Conservation (phyloP, 2,113 vertebrate species). For the Sinocyclocheilus anshuiensis region DNA sequence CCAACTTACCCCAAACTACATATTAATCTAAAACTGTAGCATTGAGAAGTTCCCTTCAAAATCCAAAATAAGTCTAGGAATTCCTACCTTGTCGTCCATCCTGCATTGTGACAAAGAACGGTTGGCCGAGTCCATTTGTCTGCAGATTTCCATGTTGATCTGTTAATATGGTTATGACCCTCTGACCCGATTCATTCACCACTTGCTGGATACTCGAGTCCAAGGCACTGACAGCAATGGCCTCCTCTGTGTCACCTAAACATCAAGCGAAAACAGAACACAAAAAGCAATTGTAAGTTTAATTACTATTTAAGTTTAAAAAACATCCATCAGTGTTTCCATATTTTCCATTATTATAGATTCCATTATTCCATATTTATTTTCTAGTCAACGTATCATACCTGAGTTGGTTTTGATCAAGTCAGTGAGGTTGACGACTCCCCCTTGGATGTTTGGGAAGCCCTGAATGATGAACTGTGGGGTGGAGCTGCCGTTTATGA, state of each 20-base stretch:
- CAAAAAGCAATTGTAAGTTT: background rate
- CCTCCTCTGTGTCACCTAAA: constrained; percentile 77
- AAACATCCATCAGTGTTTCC: background rate
- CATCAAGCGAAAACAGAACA: background rate
- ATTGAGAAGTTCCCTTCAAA: background rate
- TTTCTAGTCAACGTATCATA: constrained; percentile 32
- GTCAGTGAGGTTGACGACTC: constrained; percentile 77
- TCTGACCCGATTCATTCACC: constrained; percentile 79
- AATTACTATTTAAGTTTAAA: background rate
- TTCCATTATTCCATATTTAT: background rate
- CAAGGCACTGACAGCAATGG: constrained; percentile 68
- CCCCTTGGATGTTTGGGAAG: constrained; percentile 67
- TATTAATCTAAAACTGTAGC: background rate
- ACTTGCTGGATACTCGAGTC: constrained; percentile 78
- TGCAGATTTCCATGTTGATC: constrained; percentile 84
- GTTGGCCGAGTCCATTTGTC: constrained; percentile 76
- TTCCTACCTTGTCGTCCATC: constrained; percentile 83
- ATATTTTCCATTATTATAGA: too few relatives aligned
- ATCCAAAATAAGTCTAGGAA: background rate
- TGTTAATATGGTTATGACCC: constrained; percentile 86
- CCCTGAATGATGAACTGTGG: constrained; percentile 82
- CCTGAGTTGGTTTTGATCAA: constrained; percentile 78
- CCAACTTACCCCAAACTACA: background rate
- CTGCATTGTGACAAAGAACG: constrained; percentile 85
- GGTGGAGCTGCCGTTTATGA: constrained; percentile 62